A percentile compares a stretch with the other conserved stretches of the same genome.
Evolutionary conservation across 2,888 invertebrate genomes (phyloP).

Genomic region (Leptogaster cylindrica): DNA sequence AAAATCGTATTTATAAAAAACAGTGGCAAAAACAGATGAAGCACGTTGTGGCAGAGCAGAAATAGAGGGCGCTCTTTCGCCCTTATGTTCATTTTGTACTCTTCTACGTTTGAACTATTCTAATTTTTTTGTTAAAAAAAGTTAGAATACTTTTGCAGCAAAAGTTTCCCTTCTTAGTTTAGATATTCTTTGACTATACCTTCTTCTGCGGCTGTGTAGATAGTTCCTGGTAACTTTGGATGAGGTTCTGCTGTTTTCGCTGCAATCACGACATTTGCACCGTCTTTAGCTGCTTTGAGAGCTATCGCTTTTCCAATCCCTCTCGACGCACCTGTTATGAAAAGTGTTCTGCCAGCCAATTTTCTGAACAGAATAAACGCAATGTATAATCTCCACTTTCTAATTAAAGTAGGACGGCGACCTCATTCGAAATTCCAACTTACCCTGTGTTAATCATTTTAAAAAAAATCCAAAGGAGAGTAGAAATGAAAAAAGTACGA

Average conservation of each 20-base stretch:
- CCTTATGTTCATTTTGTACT: too few relatives aligned
- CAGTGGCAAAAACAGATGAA: too few relatives aligned
- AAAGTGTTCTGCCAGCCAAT: slow-evolving; percentile 85
- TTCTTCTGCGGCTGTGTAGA: slow-evolving; percentile 84
- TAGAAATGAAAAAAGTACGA: not conserved
- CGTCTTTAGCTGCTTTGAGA: slow-evolving; percentile 86
- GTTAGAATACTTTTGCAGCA: too few relatives aligned
- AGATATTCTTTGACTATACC: too few relatives aligned
- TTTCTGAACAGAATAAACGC: slow-evolving; percentile 57
- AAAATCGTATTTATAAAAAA: too few relatives aligned
- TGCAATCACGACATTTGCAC: slow-evolving; percentile 85
- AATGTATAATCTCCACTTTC: not conserved
- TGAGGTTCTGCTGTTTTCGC: slow-evolving; percentile 87
- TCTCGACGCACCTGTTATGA: slow-evolving; percentile 94
- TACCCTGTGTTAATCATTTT: slow-evolving; percentile 15
- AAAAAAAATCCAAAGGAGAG: not conserved
- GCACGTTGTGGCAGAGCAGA: too few relatives aligned
- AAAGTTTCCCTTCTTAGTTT: too few relatives aligned
- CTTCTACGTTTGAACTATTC: too few relatives aligned
- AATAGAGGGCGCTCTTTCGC: too few relatives aligned
- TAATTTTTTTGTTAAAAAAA: too few relatives aligned
- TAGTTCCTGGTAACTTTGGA: slow-evolving; percentile 72
- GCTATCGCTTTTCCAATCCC: slow-evolving; percentile 96
- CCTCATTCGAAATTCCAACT: not conserved
- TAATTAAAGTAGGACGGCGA: not conserved